Evolutionary conservation across 2,797 vertebrate genomes (phyloP).

Genomic region (Oophaga sylvatica): DNA sequence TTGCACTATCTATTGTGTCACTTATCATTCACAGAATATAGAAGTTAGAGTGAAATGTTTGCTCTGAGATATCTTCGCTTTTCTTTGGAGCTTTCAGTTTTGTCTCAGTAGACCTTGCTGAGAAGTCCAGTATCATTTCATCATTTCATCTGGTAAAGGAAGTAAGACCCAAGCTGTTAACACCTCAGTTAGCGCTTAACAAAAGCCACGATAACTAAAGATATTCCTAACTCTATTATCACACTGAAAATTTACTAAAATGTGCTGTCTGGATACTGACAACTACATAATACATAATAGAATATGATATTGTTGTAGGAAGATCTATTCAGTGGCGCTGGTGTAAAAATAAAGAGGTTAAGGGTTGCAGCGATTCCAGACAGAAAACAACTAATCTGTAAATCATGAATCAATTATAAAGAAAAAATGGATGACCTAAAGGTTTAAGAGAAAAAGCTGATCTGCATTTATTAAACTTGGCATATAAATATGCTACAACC

Average conservation of each 20-base stretch:
- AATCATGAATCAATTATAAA: no score
- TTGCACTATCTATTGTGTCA: conserved; percentile 52
- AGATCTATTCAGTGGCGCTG: no score
- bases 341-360: no score
- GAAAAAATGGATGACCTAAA: no score
- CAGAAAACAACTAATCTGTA: no score
- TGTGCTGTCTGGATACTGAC: neutral
- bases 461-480: no score
- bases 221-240: neutral
- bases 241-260: neutral
- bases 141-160: conserved; percentile 11
- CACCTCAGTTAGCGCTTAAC: neutral
- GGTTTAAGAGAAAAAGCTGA: no score
- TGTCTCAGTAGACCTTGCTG: conserved; percentile 20
- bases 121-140: neutral
- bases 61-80: neutral
- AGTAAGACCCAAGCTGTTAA: conserved; percentile 29
- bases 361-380: no score
- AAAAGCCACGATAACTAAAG: neutral
- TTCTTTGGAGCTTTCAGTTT: conserved; percentile 29
- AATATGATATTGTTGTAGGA: neutral
- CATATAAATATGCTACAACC: no score
- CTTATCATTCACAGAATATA: conserved; percentile 21
- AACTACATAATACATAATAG: neutral
- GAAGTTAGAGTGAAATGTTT: conserved; percentile 14